These are phyloP conservation scores for Catocala sponsa DNA, from an alignment of 2,888 invertebrate genomes.

Conservation along the genomic window DNA sequence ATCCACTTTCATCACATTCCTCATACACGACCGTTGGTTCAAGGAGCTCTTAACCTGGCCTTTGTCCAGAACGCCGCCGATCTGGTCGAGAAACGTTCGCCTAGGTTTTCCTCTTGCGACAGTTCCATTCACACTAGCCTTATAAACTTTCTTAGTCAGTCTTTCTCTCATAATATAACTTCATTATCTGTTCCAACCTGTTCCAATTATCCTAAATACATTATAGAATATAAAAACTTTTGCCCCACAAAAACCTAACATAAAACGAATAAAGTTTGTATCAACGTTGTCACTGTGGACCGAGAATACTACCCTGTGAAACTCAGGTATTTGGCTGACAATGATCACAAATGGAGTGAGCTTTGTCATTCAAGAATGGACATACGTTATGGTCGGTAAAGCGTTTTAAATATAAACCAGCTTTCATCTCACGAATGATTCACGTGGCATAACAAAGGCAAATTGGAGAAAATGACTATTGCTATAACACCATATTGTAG, in stretches of 20 bases:
- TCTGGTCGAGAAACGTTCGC: too few relatives aligned
- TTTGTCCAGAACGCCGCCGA: too few relatives aligned
- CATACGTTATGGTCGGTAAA: neutral
- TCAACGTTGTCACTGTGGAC: conserved; percentile 13
- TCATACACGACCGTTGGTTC: too few relatives aligned
- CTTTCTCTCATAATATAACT: too few relatives aligned
- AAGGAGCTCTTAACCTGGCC: too few relatives aligned
- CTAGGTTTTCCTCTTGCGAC: too few relatives aligned
- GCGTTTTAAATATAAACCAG: conserved; percentile 1
- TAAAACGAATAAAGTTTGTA: conserved; percentile 25
- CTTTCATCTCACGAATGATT: neutral
- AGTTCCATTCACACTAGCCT: too few relatives aligned
- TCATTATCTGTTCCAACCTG: neutral
- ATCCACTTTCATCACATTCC: too few relatives aligned
- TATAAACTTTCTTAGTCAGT: too few relatives aligned
- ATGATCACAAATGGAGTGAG: conserved; percentile 6
- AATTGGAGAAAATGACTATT: neutral
- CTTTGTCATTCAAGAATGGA: conserved; percentile 2
- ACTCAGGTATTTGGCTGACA: conserved; percentile 22
- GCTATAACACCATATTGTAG: neutral
- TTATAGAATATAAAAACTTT: conserved; percentile 28
- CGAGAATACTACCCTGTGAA: conserved; percentile 15
- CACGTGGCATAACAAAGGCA: neutral
- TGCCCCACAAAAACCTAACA: conserved; percentile 26
- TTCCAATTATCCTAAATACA: conserved; percentile 17